Evolutionary conservation across 2,797 vertebrate species (phyloP), one percentile per base, ranked within the genome.

Genomic region (Telmatherina bonti): DNA sequence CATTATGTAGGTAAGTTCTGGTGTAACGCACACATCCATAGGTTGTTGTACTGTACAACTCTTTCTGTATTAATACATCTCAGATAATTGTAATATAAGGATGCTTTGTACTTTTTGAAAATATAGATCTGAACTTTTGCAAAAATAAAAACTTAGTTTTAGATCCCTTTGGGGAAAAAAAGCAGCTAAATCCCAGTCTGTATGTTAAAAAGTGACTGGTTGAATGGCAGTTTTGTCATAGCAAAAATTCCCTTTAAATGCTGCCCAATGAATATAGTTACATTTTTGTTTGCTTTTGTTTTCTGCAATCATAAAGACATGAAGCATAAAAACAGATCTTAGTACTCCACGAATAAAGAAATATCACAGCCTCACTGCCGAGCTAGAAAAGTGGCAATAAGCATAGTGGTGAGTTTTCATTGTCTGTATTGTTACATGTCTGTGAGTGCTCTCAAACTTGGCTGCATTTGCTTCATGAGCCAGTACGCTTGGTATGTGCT

Each of bases 1-100:
- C 98, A 99, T 93, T 99, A 99, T 67, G 96, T 99, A 75, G 97
- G 98, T 99, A 67, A 95, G 98, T 97, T 24, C 5, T 30, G 5
- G 9, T 13, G 22, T 24, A 49, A 18, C 56, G 38, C 24, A 27
- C 45, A 47, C 45, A 49, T 22, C 43, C 16, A 47, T 5, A 7
- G 4, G 5, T 20, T 13, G 35, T 6, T 35, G 7, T 4, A n/a
- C 1, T 47, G 26, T 22, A 51, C 4, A 3, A 52, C 11, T 1
- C 3, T 13, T 52, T 27, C 12, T 62, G 38, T 47, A 56, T 72
- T 69, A 63, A 65, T 22, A 62, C 1, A 29, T 58, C 16, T 52
- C 22, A 26, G 13, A 63, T 31, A 26, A 58, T 70, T 49, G 67
- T 16, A 26, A 6, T 67, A 56, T 69, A 77, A 66, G 33, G 70